Base-by-base conservation (phyloP, 1,140 invertebrate species). In the Nasonia vitripennis region DNA sequence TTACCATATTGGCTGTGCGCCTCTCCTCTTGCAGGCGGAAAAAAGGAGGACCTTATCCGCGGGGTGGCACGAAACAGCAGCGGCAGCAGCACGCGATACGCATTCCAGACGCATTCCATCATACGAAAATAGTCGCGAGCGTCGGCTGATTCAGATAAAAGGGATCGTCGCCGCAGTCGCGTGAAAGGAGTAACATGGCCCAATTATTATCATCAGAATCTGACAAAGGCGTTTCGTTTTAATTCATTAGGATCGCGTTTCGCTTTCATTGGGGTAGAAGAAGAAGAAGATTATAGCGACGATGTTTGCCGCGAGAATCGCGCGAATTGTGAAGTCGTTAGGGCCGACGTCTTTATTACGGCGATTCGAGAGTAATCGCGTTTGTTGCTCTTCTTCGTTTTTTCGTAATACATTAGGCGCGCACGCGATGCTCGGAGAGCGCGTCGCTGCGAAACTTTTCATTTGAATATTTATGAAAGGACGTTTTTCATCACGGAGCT, bases 101-200 rank as follows among this genome's bases (percentile, higher is more conserved):
- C 80, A 81, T 81, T 81, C 80, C 80, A 81, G 34, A 41, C 80
- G 68, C 41, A 73, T 81, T 70, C 31, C 81, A 51, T 10, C 71
- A 71, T 74, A 82, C 81, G 34, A 71, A 82, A 82, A 82, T 82
- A 82, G 71, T 82, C 68, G n/a, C 27, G 78, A 79, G 23, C 5
- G 41, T 37, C 55, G 78, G 23, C 48, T 51, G 78, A 68, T 67
- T 41, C 62, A 37, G 78, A 20, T 17, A 4, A 37, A 45, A 14
- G 78, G 31, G 78, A 11, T n/a, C 51, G 77, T 5, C 77, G 77
- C 17, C 74, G 20, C 41, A 2, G 34, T 62, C 20, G 55, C 20
- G 55, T n/a, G 55, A 62, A 62, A 62, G 55, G 55, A 62, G n/a
- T 62, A 62, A 62, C 17, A n/a, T 62, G 55, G 55, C 55, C 55